These are phyloP conservation scores for Lamellibrachia columna DNA, from an alignment of 2,888 invertebrate genomes.

Conservation along the genomic window DNA sequence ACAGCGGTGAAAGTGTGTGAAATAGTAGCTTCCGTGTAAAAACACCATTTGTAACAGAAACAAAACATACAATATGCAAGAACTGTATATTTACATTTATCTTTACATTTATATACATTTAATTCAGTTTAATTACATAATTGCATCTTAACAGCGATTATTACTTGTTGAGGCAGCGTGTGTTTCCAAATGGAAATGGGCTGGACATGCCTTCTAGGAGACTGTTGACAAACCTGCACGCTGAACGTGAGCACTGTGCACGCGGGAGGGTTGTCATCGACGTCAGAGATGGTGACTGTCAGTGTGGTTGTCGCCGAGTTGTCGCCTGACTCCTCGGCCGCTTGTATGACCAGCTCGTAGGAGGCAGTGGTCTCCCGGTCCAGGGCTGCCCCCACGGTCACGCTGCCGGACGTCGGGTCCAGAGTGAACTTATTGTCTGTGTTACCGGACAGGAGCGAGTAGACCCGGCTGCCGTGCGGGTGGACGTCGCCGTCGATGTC, in stretches of 20 bases:
- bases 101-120: too few relatives aligned
- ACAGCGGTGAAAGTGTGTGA: too few relatives aligned
- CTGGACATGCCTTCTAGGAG: neutral
- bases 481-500: conserved; percentile 46
- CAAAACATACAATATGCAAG: too few relatives aligned
- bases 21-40: too few relatives aligned
- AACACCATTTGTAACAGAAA: too few relatives aligned
- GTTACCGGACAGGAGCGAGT: conserved; percentile 47
- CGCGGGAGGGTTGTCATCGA: conserved; percentile 30
- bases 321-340: conserved; percentile 41
- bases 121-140: too few relatives aligned
- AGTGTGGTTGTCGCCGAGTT: conserved; percentile 26
- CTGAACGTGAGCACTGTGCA: conserved; percentile 22
- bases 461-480: conserved; percentile 43
- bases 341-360: conserved; percentile 31
- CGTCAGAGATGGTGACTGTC: conserved; percentile 22
- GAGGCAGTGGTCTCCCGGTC: conserved; percentile 24
- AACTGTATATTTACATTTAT: too few relatives aligned
- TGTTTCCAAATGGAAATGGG: too few relatives aligned
- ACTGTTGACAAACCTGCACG: neutral
- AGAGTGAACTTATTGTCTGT: conserved; percentile 43
- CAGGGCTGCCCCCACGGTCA: conserved; percentile 24
- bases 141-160: too few relatives aligned
- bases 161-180: too few relatives aligned
- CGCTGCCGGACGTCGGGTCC: conserved; percentile 31